Evolutionary conservation across 1,140 invertebrate genomes (phyloP).

Genomic region (Panulirus ornatus): DNA sequence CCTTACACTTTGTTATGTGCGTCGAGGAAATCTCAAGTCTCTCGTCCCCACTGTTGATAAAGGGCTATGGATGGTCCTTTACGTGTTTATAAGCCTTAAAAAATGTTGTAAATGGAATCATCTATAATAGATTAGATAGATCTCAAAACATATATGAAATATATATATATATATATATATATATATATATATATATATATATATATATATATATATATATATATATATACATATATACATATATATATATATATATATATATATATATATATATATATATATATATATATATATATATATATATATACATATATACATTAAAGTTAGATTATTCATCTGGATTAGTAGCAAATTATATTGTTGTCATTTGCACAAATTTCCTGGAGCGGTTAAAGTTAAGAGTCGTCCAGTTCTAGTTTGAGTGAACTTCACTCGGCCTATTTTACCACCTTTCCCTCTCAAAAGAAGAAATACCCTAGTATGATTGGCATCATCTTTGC

Average conservation of each 20-base stretch:
- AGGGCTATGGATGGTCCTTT: conserved; percentile 29
- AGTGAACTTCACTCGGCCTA: neutral
- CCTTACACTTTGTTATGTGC: conserved; percentile 7
- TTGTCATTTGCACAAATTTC: conserved; percentile 4
- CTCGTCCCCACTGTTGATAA: neutral
- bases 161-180: conserved; percentile 43
- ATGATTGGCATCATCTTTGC: neutral
- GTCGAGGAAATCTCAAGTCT: conserved; percentile 5
- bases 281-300: conserved; percentile 27
- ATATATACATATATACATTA: conserved; percentile 8
- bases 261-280: conserved; percentile 4
- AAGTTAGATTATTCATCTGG: neutral
- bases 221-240: conserved; percentile 2
- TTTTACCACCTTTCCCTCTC: neutral
- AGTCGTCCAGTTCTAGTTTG: neutral
- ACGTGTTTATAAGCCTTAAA: conserved; percentile 56
- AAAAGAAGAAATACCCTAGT: neutral
- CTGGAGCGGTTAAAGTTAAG: neutral
- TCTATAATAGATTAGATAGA: conserved; percentile 44
- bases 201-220: neutral
- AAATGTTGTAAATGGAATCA: conserved; percentile 19
- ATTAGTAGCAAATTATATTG: neutral
- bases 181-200: conserved; percentile 47
- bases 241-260: conserved; percentile 18
- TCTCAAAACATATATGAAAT: conserved; percentile 36